A percentile compares a stretch with the other conserved stretches of the same genome.
Conservation (phyloP, 2,888 invertebrate genomes). For the Elgonia sp. region DNA sequence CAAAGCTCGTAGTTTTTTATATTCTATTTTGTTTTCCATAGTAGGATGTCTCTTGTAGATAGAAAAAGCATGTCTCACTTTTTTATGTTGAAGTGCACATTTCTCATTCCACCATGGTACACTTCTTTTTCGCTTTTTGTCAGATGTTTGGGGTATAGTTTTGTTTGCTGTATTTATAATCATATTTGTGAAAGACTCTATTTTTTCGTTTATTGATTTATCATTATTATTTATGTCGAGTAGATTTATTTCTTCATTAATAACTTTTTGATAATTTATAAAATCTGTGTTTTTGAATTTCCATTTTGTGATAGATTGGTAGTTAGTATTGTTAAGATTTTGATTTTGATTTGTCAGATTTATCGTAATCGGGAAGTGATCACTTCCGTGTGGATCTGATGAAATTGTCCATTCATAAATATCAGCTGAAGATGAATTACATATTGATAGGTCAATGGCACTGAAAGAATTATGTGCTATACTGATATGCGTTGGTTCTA, state of each 20-base stretch:
- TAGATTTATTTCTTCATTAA: constrained; percentile 43
- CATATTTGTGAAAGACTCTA: neutral
- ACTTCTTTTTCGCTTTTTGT: neutral
- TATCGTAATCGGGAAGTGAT: constrained; percentile 73
- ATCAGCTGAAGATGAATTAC: constrained; percentile 39
- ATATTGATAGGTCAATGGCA: constrained; percentile 75
- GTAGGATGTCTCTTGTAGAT: constrained; percentile 35
- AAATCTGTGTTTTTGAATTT: neutral
- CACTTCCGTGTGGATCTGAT: constrained; percentile 57
- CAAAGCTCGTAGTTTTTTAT: constrained; percentile 8
- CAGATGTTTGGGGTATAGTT: constrained; percentile 14
- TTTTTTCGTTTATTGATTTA: neutral
- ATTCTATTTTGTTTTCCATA: constrained; percentile 27
- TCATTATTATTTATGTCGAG: constrained; percentile 19
- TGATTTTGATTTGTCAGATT: neutral
- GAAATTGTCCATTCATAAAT: constrained; percentile 16
- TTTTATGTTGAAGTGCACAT: neutral
- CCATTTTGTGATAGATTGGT: neutral
- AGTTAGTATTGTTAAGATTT: neutral
- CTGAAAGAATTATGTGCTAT: constrained; percentile 36
- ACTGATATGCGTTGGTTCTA: constrained; percentile 71
- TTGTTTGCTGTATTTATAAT: constrained; percentile 44
- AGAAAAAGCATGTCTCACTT: constrained; percentile 21
- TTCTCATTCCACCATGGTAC: constrained; percentile 50
- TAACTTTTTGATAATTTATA: neutral